A percentile compares a stretch with the other conserved stretches of the same genome.
phyloP scores from a whole-genome alignment of 1,140 invertebrate species.

The Drosophila miranda region DNA sequence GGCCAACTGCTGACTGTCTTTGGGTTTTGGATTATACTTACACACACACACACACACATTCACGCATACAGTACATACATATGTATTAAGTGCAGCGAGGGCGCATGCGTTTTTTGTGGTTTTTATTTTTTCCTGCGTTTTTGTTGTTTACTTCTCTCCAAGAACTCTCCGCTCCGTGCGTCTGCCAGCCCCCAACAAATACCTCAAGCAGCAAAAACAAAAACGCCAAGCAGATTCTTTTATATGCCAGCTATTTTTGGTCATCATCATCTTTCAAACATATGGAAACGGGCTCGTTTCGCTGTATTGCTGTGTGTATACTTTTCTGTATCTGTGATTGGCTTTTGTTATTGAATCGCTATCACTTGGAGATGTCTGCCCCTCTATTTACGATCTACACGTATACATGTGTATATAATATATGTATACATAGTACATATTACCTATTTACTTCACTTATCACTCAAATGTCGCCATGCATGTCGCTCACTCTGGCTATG shows the following conservation, averaged over 20 bases:
- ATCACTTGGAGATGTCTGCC: conserved; percentile 18
- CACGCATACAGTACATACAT: neutral
- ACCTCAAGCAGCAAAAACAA: conserved; percentile 25
- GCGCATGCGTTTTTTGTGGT: conserved; percentile 65
- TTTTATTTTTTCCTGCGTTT: conserved; percentile 54
- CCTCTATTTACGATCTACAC: neutral
- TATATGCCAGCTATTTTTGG: conserved; percentile 29
- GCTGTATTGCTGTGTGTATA: conserved; percentile 18
- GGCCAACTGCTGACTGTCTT: conserved; percentile 8
- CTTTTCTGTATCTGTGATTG: conserved; percentile 54
- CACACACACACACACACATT: neutral
- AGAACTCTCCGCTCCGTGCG: conserved; percentile 4
- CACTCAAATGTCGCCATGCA: conserved; percentile 23
- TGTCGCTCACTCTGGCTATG: conserved; percentile 37
- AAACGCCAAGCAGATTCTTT: no score
- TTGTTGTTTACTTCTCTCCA: conserved; percentile 8
- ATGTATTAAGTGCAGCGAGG: conserved; percentile 33
- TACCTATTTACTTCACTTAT: conserved; percentile 47
- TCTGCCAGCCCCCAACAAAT: conserved; percentile 66
- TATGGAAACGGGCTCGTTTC: conserved; percentile 72
- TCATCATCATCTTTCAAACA: conserved; percentile 49
- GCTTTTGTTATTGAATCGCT: conserved; percentile 73
- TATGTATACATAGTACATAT: conserved; percentile 3
- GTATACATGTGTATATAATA: neutral
- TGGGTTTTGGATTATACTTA: conserved; percentile 8